Evolutionary conservation across 2,888 invertebrate genomes (phyloP).

Genomic region (Drosophila anomalata): DNA sequence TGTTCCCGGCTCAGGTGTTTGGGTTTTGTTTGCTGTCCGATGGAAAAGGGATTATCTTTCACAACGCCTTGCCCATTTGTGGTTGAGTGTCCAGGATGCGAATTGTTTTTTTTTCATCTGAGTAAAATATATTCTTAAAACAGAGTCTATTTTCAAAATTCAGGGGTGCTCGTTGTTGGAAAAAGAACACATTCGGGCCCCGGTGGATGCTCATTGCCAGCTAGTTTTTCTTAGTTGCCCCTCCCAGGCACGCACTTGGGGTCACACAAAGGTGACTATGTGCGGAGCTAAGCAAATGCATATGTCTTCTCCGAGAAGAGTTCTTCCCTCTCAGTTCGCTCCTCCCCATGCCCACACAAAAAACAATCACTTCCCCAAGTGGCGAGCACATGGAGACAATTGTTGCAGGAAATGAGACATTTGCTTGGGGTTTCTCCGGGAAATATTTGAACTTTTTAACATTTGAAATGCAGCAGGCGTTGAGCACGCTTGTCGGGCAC

Average conservation of each 20-base stretch:
- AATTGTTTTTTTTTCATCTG: background rate
- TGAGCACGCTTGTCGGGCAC: constrained; percentile 61
- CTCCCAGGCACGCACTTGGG: constrained; percentile 62
- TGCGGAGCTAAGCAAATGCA: constrained; percentile 67
- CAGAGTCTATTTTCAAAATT: background rate
- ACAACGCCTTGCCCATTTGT: constrained; percentile 9
- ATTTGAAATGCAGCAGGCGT: constrained; percentile 69
- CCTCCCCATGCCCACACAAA: constrained; percentile 30
- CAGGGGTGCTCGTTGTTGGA: background rate
- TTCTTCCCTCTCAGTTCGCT: constrained; percentile 14
- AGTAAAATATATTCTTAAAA: too few species aligned
- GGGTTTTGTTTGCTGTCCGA: constrained; percentile 68
- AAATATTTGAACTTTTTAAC: constrained; percentile 78
- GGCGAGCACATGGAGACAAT: constrained; percentile 67
- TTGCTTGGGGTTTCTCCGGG: constrained; percentile 59
- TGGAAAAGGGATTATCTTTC: constrained; percentile 43
- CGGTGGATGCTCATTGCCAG: constrained; percentile 20
- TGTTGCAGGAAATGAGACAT: constrained; percentile 77
- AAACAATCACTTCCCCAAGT: constrained; percentile 59
- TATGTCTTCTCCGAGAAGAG: constrained; percentile 33
- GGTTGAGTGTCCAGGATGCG: background rate
- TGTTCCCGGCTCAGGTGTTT: constrained; percentile 42
- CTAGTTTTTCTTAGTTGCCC: constrained; percentile 7
- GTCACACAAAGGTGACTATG: constrained; percentile 79
- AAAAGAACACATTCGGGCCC: background rate